A percentile compares a stretch with the other conserved stretches of the same genome.
Conservation (phyloP, 2,113 vertebrate genomes). For the Macquaria ambigua region DNA sequence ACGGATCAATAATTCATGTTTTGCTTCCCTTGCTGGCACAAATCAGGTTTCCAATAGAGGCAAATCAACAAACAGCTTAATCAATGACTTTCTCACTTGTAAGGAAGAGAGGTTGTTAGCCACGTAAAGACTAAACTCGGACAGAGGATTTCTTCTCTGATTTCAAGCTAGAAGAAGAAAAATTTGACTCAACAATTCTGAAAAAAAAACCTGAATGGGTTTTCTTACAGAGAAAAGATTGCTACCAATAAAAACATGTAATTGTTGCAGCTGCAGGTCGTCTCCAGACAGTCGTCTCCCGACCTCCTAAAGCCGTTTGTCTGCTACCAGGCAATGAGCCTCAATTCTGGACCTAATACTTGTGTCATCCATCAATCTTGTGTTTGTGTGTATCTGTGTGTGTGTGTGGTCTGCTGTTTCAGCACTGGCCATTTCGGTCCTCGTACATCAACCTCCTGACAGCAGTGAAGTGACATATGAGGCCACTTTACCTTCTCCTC, state of each 20-base stretch:
- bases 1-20: constrained; percentile 66
- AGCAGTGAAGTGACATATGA: constrained; percentile 72
- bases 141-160: constrained; percentile 10
- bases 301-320: constrained; percentile 33
- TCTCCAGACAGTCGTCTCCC: constrained; percentile 6
- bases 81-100: constrained; percentile 52
- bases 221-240: constrained; percentile 21
- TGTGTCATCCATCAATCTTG: constrained; percentile 69
- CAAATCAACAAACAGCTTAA: constrained; percentile 65
- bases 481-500: constrained; percentile 65
- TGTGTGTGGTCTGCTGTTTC: constrained; percentile 77
- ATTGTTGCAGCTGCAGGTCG: constrained; percentile 45
- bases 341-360: constrained; percentile 57
- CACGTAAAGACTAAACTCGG: background rate
- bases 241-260: constrained; percentile 38
- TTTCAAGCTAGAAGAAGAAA: constrained; percentile 12
- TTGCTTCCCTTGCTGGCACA: constrained; percentile 61
- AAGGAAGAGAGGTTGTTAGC: constrained; percentile 26
- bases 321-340: constrained; percentile 42
- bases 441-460: constrained; percentile 75
- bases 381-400: constrained; percentile 43
- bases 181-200: constrained; percentile 5
- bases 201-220: background rate
- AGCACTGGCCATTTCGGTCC: constrained; percentile 67
- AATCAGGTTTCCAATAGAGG: constrained; percentile 70